Evolutionary conservation across 2,113 vertebrate genomes (phyloP), one percentile per base, ranked within the genome.

Genomic region (Dolichallabes microphthalmus): DNA sequence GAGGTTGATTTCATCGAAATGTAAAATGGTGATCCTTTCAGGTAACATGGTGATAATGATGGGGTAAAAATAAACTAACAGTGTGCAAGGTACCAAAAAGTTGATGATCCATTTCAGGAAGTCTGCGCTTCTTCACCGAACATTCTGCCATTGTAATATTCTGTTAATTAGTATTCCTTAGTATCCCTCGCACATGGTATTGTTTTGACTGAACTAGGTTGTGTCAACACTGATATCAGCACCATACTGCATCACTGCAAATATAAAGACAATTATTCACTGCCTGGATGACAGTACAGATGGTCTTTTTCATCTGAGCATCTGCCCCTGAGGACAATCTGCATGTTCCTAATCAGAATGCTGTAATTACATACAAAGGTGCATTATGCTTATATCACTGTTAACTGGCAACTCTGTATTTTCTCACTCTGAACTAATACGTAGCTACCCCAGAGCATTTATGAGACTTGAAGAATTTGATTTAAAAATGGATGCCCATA

Each of bases 321-420:
- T 77, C 75, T 77, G 27, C 75, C 75, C 15, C 75, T 57, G 52
- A 57, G 53, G 13, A 27, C 27, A 20, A 78, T 57, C 19, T 35
- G 53, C 53, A 77, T 77, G 52, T 78, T 17, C 53, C 27, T 32
- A 78, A 78, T 78, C 53, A 32, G 50, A 77, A 57, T 77, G n/a
- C 10, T 55, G n/a, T 57, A 55, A 77, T 77, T 57, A 30, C 2
- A 77, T 32, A 77, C 53, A 57, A 57, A 53, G 27, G 8, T 27
- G 32, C 27, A 77, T 55, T 57, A 57, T 55, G 15, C 27, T 32
- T 32, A 57, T 78, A 78, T 22, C 32, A 57, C 57, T 58, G 9
- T 57, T 9, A 76, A 76, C 25, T 77, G 52, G n/a, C n/a, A 77
- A 30, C 52, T 20, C 25, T 45, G 64, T 7, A 32, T 71, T 20